Percentiles rank a stretch among this genome's conserved stretches.
Evolutionary conservation across 2,113 vertebrate species (phyloP).

Genomic region (Oxyruncus cristatus): DNA sequence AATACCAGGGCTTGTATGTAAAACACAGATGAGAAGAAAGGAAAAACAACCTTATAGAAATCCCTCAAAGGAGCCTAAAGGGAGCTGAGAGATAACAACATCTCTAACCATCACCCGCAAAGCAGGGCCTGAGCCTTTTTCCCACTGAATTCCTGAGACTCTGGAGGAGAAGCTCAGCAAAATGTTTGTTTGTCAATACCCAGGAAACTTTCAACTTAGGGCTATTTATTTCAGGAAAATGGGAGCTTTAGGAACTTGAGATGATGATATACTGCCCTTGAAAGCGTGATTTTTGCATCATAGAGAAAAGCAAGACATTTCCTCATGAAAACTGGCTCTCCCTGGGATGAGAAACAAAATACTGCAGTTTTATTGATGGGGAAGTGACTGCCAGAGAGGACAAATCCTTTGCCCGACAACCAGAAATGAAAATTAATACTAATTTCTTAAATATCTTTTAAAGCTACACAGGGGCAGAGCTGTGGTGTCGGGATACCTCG

Average conservation of each 20-base stretch:
- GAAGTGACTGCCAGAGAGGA: neutral
- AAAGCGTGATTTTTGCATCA: neutral
- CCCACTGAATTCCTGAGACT: neutral
- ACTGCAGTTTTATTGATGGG: neutral
- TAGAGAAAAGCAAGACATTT: neutral
- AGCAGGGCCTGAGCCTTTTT: neutral
- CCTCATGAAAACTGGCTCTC: neutral
- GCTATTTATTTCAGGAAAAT: neutral
- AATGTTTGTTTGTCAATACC: neutral
- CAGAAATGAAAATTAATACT: neutral
- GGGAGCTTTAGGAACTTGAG: neutral
- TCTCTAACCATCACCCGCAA: neutral
- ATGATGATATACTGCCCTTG: neutral
- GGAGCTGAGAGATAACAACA: neutral
- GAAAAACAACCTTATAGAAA: slow-evolving; percentile 33
- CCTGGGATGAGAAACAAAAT: neutral
- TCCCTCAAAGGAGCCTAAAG: neutral
- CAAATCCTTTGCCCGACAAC: neutral
- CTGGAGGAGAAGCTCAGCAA: neutral
- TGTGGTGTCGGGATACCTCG: neutral
- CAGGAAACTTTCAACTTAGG: neutral
- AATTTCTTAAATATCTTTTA: neutral
- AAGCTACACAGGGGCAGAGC: neutral
- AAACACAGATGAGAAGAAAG: slow-evolving; percentile 39
- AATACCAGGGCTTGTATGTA: slow-evolving; percentile 48